phyloP scores from a whole-genome alignment of 2,888 invertebrate genomes.

The Thera britannica region DNA sequence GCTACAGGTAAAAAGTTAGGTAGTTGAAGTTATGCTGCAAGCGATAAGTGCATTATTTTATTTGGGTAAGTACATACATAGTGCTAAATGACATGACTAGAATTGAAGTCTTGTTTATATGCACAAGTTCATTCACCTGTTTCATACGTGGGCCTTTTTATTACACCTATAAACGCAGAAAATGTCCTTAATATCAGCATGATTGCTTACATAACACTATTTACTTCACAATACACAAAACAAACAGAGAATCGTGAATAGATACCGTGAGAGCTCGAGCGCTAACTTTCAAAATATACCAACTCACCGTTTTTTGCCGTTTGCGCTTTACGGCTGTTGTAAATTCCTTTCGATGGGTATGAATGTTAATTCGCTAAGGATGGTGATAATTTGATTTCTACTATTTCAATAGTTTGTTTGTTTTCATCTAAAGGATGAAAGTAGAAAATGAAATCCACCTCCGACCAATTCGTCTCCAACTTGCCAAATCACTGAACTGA shows the following conservation, averaged over 20 bases:
- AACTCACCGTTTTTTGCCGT: slow-evolving; percentile 46
- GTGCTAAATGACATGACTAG: background rate
- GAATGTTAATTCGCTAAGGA: background rate
- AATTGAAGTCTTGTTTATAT: slow-evolving; percentile 6
- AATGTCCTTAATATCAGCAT: slow-evolving; percentile 64
- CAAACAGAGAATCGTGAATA: slow-evolving; percentile 52
- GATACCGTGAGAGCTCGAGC: slow-evolving; percentile 38
- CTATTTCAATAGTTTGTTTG: background rate
- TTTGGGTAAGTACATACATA: no score
- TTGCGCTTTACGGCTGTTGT: slow-evolving; percentile 16
- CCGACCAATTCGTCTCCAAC: slow-evolving; percentile 36
- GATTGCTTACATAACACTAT: slow-evolving; percentile 66
- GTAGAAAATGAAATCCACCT: slow-evolving; percentile 24
- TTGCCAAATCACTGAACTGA: slow-evolving; percentile 62
- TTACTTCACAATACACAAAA: slow-evolving; percentile 58
- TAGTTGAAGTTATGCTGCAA: no score
- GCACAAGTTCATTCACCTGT: slow-evolving; percentile 62
- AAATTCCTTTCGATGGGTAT: slow-evolving; percentile 7
- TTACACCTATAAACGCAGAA: slow-evolving; percentile 52
- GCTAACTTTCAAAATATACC: slow-evolving; percentile 54
- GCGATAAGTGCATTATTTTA: no score
- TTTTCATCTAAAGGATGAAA: slow-evolving; percentile 4
- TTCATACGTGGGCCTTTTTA: slow-evolving; percentile 52
- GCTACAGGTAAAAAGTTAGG: no score
- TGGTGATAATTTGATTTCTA: background rate